phyloP scores from a whole-genome alignment of 2,888 invertebrate genomes.

The Synanthedon vespiformis region DNA sequence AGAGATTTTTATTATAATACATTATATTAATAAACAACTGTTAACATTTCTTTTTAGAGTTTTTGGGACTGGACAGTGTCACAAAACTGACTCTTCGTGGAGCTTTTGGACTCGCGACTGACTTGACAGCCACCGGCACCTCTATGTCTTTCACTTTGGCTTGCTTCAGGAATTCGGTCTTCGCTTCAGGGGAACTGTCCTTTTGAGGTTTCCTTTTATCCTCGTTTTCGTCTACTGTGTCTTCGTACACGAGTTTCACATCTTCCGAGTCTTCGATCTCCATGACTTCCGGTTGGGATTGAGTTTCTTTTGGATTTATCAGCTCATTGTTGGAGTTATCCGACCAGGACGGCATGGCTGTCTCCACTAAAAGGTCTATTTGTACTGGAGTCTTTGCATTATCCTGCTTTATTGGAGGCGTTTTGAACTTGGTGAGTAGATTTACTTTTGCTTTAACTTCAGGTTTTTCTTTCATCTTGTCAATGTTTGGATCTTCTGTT shows the following conservation, averaged over 20 bases:
- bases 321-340: conserved; percentile 57
- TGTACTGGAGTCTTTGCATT: conserved; percentile 44
- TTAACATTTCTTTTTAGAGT: conserved; percentile 63
- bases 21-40: too few species aligned
- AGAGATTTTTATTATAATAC: too few species aligned
- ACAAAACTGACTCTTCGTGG: conserved; percentile 79
- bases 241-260: conserved; percentile 72
- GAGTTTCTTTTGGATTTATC: conserved; percentile 25
- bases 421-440: conserved; percentile 50
- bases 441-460: conserved; percentile 32
- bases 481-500: conserved; percentile 14
- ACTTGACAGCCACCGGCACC: conserved; percentile 21
- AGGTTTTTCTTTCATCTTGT: conserved; percentile 14
- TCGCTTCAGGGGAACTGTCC: conserved; percentile 5
- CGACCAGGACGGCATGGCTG: conserved; percentile 63
- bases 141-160: conserved; percentile 49
- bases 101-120: conserved; percentile 58
- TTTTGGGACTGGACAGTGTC: conserved; percentile 83
- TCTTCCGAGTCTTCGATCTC: conserved; percentile 65
- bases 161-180: conserved; percentile 32
- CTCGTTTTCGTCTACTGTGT: conserved; percentile 32
- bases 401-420: conserved; percentile 23
- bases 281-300: conserved; percentile 15
- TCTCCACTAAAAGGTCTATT: conserved; percentile 50
- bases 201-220: conserved; percentile 6